These are phyloP conservation scores for Bradysia coprophila DNA, from an alignment of 1,140 invertebrate genomes.

Conservation along the genomic window DNA sequence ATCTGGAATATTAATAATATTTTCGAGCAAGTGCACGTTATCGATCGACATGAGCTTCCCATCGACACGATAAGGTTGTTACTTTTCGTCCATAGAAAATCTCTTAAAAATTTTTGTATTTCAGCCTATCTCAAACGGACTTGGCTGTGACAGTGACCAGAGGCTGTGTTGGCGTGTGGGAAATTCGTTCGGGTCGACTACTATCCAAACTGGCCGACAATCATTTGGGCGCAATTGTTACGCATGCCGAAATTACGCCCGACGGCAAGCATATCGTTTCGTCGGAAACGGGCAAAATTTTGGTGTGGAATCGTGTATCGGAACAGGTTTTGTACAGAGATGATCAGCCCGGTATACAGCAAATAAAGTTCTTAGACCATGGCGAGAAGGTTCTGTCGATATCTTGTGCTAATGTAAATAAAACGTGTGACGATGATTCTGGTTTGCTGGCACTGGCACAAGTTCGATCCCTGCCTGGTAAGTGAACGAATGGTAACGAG, in stretches of 20 bases:
- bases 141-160: constrained; percentile 77
- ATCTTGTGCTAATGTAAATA: constrained; percentile 39
- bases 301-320: constrained; percentile 79
- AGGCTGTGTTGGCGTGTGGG: constrained; percentile 89
- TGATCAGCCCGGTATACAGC: constrained; percentile 67
- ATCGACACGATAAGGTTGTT: constrained; percentile 87
- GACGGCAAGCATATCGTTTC: constrained; percentile 72
- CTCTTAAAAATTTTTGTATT: too few relatives aligned
- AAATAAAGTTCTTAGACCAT: constrained; percentile 67
- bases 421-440: constrained; percentile 26
- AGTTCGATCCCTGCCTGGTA: constrained; percentile 50
- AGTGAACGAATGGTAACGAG: constrained; percentile 3
- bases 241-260: constrained; percentile 73
- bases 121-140: constrained; percentile 52
- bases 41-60: constrained; percentile 87
- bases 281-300: constrained; percentile 78
- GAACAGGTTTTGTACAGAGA: constrained; percentile 70
- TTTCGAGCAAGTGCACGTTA: constrained; percentile 91
- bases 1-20: constrained; percentile 99
- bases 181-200: constrained; percentile 68
- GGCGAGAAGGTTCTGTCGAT: constrained; percentile 70
- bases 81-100: neutral
- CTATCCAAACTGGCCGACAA: constrained; percentile 76
- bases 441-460: constrained; percentile 42
- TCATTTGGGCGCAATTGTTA: constrained; percentile 85